These are phyloP conservation scores for Melieria crassipennis DNA, from an alignment of 2,888 invertebrate species.

Conservation along the genomic window DNA sequence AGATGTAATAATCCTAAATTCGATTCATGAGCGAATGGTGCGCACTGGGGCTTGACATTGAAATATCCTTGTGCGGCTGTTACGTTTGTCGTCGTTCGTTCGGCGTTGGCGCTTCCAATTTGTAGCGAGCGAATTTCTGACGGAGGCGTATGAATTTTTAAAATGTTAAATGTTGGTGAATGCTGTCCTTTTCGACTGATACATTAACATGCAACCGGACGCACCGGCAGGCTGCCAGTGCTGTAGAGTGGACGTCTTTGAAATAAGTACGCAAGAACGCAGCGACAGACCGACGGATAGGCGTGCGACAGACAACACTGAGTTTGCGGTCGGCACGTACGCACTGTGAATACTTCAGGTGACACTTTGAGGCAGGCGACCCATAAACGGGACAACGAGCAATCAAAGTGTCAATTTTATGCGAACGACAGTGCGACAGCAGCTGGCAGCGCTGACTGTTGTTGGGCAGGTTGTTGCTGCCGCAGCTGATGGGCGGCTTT, in stretches of 20 bases:
- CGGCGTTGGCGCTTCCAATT: conserved; percentile 38
- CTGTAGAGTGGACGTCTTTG: too few species aligned
- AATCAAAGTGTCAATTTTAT: conserved; percentile 53
- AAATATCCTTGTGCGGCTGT: conserved; percentile 14
- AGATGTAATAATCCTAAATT: not conserved
- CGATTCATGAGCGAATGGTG: not conserved
- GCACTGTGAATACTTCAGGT: conserved; percentile 55
- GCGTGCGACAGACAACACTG: not conserved
- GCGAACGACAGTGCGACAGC: conserved; percentile 4
- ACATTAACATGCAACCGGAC: too few species aligned
- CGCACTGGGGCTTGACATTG: conserved; percentile 33
- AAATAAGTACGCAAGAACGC: conserved; percentile 12
- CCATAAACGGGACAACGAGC: conserved; percentile 47
- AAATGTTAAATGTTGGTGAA: conserved; percentile 47
- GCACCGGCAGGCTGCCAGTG: too few species aligned
- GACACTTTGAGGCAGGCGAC: conserved; percentile 10
- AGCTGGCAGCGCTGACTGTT: not conserved
- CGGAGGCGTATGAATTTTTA: conserved; percentile 56
- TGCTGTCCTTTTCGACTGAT: conserved; percentile 1
- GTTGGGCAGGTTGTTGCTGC: too few species aligned
- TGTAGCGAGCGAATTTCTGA: conserved; percentile 40
- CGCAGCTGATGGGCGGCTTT: too few species aligned
- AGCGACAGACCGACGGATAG: not conserved
- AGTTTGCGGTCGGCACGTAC: conserved; percentile 35
- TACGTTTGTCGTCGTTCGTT: conserved; percentile 34